A percentile compares a stretch with the other conserved stretches of the same genome.
Evolutionary conservation across 2,113 vertebrate species (phyloP).

Genomic region (Sprattus sprattus): DNA sequence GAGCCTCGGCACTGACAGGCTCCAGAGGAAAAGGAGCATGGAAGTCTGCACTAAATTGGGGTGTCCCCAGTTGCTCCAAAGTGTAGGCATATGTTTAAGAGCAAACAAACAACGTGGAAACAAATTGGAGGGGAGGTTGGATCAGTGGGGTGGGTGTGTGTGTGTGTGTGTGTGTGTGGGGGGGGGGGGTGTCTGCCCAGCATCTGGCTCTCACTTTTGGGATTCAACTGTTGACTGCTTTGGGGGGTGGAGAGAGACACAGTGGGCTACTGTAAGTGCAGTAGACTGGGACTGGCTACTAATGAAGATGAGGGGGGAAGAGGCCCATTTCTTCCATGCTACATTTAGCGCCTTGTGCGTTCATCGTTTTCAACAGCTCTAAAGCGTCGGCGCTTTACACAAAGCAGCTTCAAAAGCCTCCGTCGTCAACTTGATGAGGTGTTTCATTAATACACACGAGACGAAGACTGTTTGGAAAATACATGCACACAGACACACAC

Average conservation of each 20-base stretch:
- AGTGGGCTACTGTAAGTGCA: neutral
- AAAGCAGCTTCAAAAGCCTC: neutral
- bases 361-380: neutral
- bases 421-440: neutral
- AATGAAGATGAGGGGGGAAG: neutral
- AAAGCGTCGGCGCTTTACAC: neutral
- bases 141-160: too few species aligned
- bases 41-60: neutral
- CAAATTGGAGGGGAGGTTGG: neutral
- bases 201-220: neutral
- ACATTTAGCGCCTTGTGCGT: neutral
- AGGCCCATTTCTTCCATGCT: neutral
- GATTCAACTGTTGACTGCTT: neutral
- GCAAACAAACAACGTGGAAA: constrained; percentile 1
- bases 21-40: neutral
- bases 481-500: neutral
- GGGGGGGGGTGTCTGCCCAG: neutral
- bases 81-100: neutral
- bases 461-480: neutral
- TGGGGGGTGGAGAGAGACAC: neutral
- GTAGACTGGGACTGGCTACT: neutral
- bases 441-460: neutral
- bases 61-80: neutral
- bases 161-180: too few species aligned
- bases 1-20: neutral